Percentiles rank a stretch among this genome's conserved stretches.
Conservation (phyloP, 64 coral and sea anemone genomes). For the Montipora cactus region DNA sequence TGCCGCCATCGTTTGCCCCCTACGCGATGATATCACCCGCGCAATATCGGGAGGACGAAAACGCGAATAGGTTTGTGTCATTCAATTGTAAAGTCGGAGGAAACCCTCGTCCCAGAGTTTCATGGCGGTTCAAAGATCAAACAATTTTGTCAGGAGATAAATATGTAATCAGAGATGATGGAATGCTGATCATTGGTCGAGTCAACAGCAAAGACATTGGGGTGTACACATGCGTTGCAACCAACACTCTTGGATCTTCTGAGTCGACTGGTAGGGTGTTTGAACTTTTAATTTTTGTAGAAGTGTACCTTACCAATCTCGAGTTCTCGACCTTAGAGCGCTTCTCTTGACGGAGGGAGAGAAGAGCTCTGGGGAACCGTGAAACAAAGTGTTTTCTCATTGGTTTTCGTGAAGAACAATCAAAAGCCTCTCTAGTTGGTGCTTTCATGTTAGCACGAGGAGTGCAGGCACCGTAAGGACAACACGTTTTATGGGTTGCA, state of each 20-base stretch:
- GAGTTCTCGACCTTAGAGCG: too few relatives aligned
- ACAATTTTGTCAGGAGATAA: neutral
- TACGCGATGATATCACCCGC: conserved; percentile 15
- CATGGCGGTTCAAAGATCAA: conserved; percentile 16
- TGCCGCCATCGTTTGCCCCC: neutral
- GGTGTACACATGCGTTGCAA: conserved; percentile 25
- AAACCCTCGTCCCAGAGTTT: conserved; percentile 1
- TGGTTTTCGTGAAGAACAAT: too few relatives aligned
- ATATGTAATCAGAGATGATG: conserved; percentile 27
- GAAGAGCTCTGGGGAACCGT: too few relatives aligned
- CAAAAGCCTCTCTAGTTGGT: too few relatives aligned
- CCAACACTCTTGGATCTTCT: conserved; percentile 29
- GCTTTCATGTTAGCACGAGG: too few relatives aligned
- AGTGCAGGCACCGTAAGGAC: too few relatives aligned
- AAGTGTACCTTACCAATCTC: too few relatives aligned
- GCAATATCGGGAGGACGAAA: conserved; percentile 16
- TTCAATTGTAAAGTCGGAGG: conserved; percentile 29
- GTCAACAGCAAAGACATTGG: conserved; percentile 54
- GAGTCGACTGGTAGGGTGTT: neutral
- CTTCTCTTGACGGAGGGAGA: too few relatives aligned
- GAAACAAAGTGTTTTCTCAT: too few relatives aligned
- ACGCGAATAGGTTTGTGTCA: neutral
- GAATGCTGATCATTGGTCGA: neutral
- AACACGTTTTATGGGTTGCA: too few relatives aligned
- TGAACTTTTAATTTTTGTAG: neutral